These are phyloP conservation scores for Mythimna loreyi DNA, from an alignment of 2,888 invertebrate species.

Conservation along the genomic window DNA sequence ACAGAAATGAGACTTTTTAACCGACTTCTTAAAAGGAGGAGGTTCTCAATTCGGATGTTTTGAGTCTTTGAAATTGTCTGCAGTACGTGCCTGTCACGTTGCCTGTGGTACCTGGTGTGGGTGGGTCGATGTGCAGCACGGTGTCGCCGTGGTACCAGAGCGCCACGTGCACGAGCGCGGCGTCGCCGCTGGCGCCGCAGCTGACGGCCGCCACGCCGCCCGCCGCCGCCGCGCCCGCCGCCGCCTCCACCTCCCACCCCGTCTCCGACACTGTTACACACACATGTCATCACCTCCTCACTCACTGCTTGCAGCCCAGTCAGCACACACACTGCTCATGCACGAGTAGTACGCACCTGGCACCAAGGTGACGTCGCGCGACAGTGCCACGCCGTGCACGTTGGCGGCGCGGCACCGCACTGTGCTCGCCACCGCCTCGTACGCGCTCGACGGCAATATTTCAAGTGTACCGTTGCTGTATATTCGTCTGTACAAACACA, in stretches of 20 bases:
- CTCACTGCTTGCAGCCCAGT: not conserved
- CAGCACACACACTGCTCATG: not conserved
- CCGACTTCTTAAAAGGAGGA: too few species aligned
- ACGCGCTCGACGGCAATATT: conserved; percentile 68
- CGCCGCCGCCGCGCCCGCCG: conserved; percentile 66
- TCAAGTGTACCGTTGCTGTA: conserved; percentile 81
- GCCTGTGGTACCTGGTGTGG: conserved; percentile 85
- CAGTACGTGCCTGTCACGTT: not conserved
- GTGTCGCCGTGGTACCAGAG: conserved; percentile 78
- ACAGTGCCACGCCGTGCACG: conserved; percentile 94
- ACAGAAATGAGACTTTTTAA: not conserved
- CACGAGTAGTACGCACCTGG: conserved; percentile 87
- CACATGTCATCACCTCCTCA: not conserved
- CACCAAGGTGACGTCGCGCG: conserved; percentile 94
- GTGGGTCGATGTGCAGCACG: conserved; percentile 83
- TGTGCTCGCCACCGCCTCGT: conserved; percentile 41
- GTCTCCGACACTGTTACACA: conserved; percentile 72
- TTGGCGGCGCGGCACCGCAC: conserved; percentile 94
- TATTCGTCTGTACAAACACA: conserved; percentile 63
- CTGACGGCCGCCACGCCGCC: conserved; percentile 79
- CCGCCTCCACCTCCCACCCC: conserved; percentile 72
- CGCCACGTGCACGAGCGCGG: conserved; percentile 64
- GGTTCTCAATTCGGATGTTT: not conserved
- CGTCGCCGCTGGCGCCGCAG: conserved; percentile 72
- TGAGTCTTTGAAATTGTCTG: not conserved